Base-by-base conservation (phyloP, 1,140 invertebrate genomes). In the Tetragonula clypearis region DNA sequence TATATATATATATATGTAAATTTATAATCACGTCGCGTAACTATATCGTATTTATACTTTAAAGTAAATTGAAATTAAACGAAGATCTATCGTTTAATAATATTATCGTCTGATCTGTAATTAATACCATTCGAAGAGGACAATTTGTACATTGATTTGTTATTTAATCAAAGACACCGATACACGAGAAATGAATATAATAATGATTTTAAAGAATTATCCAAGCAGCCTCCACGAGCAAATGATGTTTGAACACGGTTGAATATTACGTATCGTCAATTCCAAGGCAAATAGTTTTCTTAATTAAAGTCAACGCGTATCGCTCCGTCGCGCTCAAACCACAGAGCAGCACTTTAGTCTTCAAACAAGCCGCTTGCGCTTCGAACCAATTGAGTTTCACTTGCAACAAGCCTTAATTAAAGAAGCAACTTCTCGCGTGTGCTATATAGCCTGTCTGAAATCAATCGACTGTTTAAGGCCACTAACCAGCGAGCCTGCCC, bases 371-470 rank as follows among this genome's bases (percentile, higher is more conserved):
- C 55, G 55, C 30, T 15, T 23, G 74, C 35, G 56, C 21, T 76
- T 76, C 56, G 23, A 76, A 76, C 14, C 74, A 60, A 60, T 60
- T 62, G 30, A 60, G 74, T 60, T 75, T 55, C 73, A 60, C 56
- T 41, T 19, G 74, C 21, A 76, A 66, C 41, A 23, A 55, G 41
- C 5, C 62, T 79, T 68, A 79, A 79, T 79, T 79, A 79, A 68
- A 66, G 49, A 49, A 53, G 15, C 30, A 77, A 66, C 76, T 65
- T 6, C 19, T 53, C 62, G 26, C 26, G 41, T 53, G n/a, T 15
- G 21, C 21, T 53, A 8, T 26, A 62, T 26, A 62, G 76, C 12
- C n/a, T 53, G n/a, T 53, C 17, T 41, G n/a, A 78, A 78, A 66
- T 78, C n/a, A 49, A 78, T 78, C 56, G 14, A n/a, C 23, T 73